phyloP scores from a whole-genome alignment of 1,140 invertebrate genomes.

The Vollenhovia emeryi region DNA sequence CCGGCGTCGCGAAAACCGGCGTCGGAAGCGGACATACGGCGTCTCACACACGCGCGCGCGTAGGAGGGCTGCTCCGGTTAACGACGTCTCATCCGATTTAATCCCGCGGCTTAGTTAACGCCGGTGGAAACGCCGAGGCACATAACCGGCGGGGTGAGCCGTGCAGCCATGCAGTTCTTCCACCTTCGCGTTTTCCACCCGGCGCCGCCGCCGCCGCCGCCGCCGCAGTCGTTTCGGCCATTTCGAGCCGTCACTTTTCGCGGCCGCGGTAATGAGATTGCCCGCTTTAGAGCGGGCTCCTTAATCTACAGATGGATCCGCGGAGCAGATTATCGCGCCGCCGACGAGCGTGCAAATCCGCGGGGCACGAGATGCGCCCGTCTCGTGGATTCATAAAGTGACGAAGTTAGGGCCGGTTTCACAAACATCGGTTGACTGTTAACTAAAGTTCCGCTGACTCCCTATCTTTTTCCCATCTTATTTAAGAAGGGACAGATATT shows the following conservation, averaged over 20 bases:
- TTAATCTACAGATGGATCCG: constrained; percentile 14
- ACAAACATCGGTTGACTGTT: no score
- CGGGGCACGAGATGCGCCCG: background rate
- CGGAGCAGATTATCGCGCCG: constrained; percentile 15
- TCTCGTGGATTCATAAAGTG: background rate
- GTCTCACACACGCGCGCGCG: background rate
- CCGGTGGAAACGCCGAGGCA: constrained; percentile 25
- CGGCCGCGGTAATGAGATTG: constrained; percentile 34
- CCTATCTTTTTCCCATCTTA: no score
- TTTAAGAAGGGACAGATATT: no score
- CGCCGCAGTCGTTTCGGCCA: background rate
- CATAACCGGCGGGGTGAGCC: constrained; percentile 33
- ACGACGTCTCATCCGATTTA: constrained; percentile 68
- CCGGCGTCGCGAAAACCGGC: constrained; percentile 46
- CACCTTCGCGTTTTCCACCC: constrained; percentile 7
- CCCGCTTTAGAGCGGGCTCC: background rate
- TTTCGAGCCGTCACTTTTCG: constrained; percentile 39
- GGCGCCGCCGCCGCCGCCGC: no score
- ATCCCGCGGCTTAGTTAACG: constrained; percentile 69
- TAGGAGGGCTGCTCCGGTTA: constrained; percentile 28
- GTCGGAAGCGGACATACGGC: constrained; percentile 57
- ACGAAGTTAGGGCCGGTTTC: background rate
- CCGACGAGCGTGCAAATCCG: background rate
- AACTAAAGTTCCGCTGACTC: no score
- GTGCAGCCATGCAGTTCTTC: background rate